A percentile compares a stretch with the other conserved stretches of the same genome.
These are phyloP conservation scores for human DNA, from an alignment of 2,113 vertebrate species.

Conservation along the genomic window DNA sequence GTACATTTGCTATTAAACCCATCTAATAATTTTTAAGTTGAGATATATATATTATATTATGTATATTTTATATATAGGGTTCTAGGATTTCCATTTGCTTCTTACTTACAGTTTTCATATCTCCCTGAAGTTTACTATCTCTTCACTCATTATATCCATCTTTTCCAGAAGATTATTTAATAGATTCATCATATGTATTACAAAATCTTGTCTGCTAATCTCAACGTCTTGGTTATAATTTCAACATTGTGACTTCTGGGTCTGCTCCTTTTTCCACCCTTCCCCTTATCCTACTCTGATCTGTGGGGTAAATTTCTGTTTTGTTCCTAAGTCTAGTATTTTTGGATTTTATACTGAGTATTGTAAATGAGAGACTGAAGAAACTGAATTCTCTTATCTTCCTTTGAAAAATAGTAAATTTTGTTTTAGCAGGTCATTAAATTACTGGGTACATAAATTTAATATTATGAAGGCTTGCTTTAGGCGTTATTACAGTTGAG, in stretches of 20 bases:
- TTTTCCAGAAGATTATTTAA: background rate
- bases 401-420: background rate
- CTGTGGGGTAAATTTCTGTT: background rate
- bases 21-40: background rate
- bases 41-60: background rate
- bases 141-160: background rate
- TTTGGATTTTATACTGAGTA: background rate
- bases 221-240: background rate
- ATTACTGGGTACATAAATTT: background rate
- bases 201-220: background rate
- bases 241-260: background rate
- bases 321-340: background rate
- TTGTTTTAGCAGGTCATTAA: background rate
- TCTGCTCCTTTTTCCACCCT: background rate
- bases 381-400: slow-evolving; percentile 14
- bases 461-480: background rate
- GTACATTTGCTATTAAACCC: background rate
- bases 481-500: background rate
- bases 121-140: background rate
- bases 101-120: background rate
- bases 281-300: background rate
- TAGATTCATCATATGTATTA: background rate
- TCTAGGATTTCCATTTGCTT: background rate
- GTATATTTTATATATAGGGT: background rate
- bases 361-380: background rate